These are phyloP conservation scores for Centroberyx gerrardi DNA, from an alignment of 2,797 vertebrate species.

Conservation along the genomic window DNA sequence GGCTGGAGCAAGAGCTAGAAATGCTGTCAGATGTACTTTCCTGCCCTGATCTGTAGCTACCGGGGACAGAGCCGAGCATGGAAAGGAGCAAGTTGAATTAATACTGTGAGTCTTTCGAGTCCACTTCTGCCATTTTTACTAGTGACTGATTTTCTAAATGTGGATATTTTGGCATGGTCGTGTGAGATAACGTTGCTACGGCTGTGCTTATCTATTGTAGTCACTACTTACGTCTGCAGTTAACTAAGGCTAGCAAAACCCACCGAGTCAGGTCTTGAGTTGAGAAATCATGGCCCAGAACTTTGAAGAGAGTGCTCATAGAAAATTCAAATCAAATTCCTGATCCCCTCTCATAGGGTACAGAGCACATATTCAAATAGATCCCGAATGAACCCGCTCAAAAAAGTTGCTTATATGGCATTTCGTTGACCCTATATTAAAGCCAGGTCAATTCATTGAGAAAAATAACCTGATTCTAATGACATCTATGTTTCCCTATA, in stretches of 20 bases:
- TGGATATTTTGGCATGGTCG: conserved; percentile 33
- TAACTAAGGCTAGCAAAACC: conserved; percentile 48
- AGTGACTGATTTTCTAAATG: conserved; percentile 16
- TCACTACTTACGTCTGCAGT: conserved; percentile 37
- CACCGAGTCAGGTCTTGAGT: conserved; percentile 19
- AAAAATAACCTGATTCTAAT: conserved; percentile 64
- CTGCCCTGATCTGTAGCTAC: conserved; percentile 61
- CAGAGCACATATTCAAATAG: conserved; percentile 34
- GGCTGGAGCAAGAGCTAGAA: conserved; percentile 48
- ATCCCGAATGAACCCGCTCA: conserved; percentile 51
- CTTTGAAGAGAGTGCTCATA: conserved; percentile 9
- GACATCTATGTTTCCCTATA: conserved; percentile 55
- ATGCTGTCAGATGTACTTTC: conserved; percentile 26
- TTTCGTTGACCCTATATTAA: conserved; percentile 55
- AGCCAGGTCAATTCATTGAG: conserved; percentile 32
- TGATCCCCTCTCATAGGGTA: conserved; percentile 23
- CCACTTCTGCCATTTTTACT: conserved; percentile 32
- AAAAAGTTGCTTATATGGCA: conserved; percentile 52
- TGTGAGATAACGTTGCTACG: conserved; percentile 57
- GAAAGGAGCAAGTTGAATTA: conserved; percentile 23
- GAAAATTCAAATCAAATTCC: conserved; percentile 25
- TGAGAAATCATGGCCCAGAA: conserved; percentile 19
- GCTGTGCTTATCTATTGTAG: conserved; percentile 71
- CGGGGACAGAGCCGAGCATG: conserved; percentile 33
- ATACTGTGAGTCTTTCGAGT: conserved; percentile 20